Evolutionary conservation across 2,888 invertebrate genomes (phyloP), one percentile per base, ranked within the genome.

Genomic region (Dysmachus trigonus): DNA sequence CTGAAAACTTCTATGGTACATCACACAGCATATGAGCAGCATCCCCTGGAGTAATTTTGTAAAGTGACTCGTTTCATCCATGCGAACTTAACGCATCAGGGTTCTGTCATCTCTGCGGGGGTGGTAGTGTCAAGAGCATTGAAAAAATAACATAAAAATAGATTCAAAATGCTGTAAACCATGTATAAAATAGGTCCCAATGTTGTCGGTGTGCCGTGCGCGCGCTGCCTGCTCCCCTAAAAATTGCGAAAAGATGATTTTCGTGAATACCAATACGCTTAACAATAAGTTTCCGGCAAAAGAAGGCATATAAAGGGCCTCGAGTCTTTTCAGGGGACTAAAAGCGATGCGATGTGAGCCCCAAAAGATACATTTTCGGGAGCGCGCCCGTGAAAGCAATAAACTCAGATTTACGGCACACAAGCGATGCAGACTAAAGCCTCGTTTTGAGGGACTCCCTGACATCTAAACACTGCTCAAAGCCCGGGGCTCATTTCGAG

Each of bases 251-350:
- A 79, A 79, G 51, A 79, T 79, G 79, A 31, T 51, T 79, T 79
- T 79, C 33, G 30, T 79, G 79, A 79, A 79, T 79, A 31, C 79
- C 79, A 79, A 79, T 79, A 79, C 31, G 79, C 51, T 30, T 79
- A 51, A 79, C 51, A 79, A 79, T 79, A 79, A 41, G 79, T 79
- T 79, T 79, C 79, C 51, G 53, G 47, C 51, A 47, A 79, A 79
- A 33, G 51, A 47, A 51, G 51, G 51, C 79, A 79, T 51, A 77
- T 41, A 51, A 51, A 79, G 51, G 27, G 79, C 79, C 31, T 27
- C n/a, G 15, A 79, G 51, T 79, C 53, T n/a, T 79, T 47, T 79
- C n/a, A 31, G 47, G 79, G 47, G 51, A 31, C 27, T 27, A 27
- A 62, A 62, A 41, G 41, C 41, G 41, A 10, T 41, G 41, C 41